Evolutionary conservation across 2,888 invertebrate genomes (phyloP), one percentile per base, ranked within the genome.

Genomic region (Euzetes globulus): DNA sequence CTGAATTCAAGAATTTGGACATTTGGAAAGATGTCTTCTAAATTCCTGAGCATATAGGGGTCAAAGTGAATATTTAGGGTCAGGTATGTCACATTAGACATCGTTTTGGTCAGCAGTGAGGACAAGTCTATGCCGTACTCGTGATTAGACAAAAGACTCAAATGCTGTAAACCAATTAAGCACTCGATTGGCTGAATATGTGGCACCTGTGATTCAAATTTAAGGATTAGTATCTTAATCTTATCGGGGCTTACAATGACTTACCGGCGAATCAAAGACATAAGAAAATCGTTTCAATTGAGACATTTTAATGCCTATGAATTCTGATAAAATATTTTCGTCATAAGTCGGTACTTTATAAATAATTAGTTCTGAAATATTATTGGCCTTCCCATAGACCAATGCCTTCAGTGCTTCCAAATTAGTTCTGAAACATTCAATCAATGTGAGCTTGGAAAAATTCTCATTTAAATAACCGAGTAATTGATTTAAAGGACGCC

Each of bases 371-470:
- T 60, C 60, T 17, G 1, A 5, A 15, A 60, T 60, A 29, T 60
- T 15, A 15, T 11, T 29, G 15, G 15, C 60, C 27, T 60, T 60
- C 15, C 60, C 60, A 17, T 60, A 29, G 15, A 60, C 60, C 60
- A 60, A 60, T 60, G 60, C 60, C 17, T 60, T 60, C 60, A 60
- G 6, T 19, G 60, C 6, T 7, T 29, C 60, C 60, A 60, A 60
- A 60, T 60, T 60, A 27, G 60, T 60, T 60, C 60, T 27, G 33
- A 60, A 60, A 29, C 60, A 60, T 60, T 60, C 60, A 60, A 60
- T 60, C 29, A 60, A 17, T 60, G 60, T 29, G 6, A 60, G 17
- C 11, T 25, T 29, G 4, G 27, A 29, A 17, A 60, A 17, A 2
- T 60, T 60, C 29, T 29, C 25, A 29, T 33, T 25, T 6, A 60